Evolutionary conservation across 2,113 vertebrate genomes (phyloP).

Genomic region (Myiopsitta monachus): DNA sequence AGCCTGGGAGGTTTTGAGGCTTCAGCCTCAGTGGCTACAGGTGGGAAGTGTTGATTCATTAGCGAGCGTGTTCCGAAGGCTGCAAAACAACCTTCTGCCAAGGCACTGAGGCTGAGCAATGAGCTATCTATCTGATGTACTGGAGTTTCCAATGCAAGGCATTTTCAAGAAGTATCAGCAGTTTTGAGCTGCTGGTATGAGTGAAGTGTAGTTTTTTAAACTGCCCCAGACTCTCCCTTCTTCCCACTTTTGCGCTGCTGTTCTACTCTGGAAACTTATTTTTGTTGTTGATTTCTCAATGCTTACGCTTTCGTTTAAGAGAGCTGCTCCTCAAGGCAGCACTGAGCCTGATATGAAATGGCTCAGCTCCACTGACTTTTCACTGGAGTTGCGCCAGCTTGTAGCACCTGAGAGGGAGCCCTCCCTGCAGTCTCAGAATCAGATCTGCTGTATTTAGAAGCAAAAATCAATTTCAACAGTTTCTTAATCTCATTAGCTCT

Average conservation of each 20-base stretch:
- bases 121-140: neutral
- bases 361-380: neutral
- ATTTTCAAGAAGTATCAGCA: neutral
- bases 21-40: neutral
- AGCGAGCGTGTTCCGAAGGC: neutral
- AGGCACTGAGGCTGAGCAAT: neutral
- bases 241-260: neutral
- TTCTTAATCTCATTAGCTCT: conserved; percentile 63
- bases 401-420: conserved; percentile 29
- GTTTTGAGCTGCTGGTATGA: neutral
- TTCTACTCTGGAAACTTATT: conserved; percentile 25
- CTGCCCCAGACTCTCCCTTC: neutral
- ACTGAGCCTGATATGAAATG: neutral
- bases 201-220: neutral
- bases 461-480: conserved; percentile 61
- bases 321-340: neutral
- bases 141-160: conserved; percentile 9
- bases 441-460: conserved; percentile 60
- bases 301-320: neutral
- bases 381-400: neutral
- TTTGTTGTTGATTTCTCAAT: neutral
- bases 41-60: conserved; percentile 40
- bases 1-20: neutral
- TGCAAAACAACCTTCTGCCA: conserved; percentile 27
- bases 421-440: conserved; percentile 37